Conservation (phyloP, 2,113 vertebrate species). For the Trogon surrucura region DNA sequence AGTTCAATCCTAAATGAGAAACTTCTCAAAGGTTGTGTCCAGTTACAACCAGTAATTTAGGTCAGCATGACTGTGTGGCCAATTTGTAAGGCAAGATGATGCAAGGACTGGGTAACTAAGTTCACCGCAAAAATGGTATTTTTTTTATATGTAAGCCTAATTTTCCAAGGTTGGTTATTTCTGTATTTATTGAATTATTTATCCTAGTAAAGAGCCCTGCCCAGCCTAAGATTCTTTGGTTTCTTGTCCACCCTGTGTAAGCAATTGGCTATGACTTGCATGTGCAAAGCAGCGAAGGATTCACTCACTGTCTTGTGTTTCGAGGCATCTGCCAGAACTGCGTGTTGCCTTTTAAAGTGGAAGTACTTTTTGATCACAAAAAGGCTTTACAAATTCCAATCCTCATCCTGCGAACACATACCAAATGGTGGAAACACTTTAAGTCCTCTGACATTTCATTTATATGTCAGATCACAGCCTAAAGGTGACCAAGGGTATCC, state of each 20-base stretch:
- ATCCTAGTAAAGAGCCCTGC: background rate
- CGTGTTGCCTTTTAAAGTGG: background rate
- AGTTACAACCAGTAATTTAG: constrained; percentile 51
- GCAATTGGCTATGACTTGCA: background rate
- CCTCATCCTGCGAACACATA: background rate
- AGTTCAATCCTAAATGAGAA: constrained; percentile 50
- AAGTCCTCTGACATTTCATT: background rate
- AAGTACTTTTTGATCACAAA: background rate
- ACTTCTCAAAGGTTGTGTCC: constrained; percentile 9
- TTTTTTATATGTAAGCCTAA: background rate
- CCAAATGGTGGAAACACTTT: background rate
- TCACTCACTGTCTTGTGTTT: background rate
- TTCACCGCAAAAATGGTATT: background rate
- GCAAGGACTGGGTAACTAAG: background rate
- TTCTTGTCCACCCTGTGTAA: background rate
- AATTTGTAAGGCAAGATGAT: constrained; percentile 42
- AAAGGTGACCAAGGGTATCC: background rate
- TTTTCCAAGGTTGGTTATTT: background rate
- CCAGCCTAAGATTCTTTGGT: background rate
- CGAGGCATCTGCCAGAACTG: background rate
- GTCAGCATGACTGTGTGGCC: constrained; percentile 8
- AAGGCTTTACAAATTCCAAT: background rate
- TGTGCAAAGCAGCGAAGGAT: background rate
- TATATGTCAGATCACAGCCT: background rate
- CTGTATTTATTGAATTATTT: background rate